A percentile compares a stretch with the other conserved stretches of the same genome.
These are phyloP conservation scores for Fringilla coelebs DNA, from an alignment of 2,797 vertebrate species.

Conservation along the genomic window DNA sequence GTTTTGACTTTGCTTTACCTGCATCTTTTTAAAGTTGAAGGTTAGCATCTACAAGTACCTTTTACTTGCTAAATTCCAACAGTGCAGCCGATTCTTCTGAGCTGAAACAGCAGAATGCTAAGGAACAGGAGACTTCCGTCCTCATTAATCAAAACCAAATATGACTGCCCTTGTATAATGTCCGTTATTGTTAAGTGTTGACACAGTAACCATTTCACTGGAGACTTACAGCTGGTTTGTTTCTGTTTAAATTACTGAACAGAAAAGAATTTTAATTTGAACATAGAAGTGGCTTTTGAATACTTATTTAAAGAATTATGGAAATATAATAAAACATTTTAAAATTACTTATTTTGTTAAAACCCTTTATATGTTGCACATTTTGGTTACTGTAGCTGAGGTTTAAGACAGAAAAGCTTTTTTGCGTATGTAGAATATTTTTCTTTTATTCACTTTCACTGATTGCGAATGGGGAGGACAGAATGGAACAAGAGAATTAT, in stretches of 20 bases:
- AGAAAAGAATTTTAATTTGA: not conserved
- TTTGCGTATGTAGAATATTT: not conserved
- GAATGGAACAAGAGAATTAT: not conserved
- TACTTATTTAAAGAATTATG: not conserved
- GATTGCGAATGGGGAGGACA: not conserved
- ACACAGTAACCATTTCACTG: not conserved
- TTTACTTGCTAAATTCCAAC: not conserved
- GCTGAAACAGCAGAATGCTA: not conserved
- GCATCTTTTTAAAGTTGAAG: not conserved
- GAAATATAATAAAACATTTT: not conserved
- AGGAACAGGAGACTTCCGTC: not conserved
- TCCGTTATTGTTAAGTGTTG: not conserved
- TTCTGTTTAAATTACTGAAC: slow-evolving; percentile 11
- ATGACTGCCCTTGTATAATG: slow-evolving; percentile 6
- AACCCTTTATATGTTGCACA: not conserved
- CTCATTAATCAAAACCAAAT: slow-evolving; percentile 10
- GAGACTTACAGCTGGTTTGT: not conserved
- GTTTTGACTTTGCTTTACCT: not conserved
- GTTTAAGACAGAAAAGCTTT: not conserved
- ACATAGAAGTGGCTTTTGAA: not conserved
- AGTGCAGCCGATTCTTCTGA: not conserved
- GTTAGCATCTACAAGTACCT: not conserved
- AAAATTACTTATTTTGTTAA: not conserved
- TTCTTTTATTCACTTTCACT: not conserved
- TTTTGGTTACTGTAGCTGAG: not conserved